Base-by-base conservation (phyloP, 1,140 invertebrate species). In the Drosophila nannoptera region DNA sequence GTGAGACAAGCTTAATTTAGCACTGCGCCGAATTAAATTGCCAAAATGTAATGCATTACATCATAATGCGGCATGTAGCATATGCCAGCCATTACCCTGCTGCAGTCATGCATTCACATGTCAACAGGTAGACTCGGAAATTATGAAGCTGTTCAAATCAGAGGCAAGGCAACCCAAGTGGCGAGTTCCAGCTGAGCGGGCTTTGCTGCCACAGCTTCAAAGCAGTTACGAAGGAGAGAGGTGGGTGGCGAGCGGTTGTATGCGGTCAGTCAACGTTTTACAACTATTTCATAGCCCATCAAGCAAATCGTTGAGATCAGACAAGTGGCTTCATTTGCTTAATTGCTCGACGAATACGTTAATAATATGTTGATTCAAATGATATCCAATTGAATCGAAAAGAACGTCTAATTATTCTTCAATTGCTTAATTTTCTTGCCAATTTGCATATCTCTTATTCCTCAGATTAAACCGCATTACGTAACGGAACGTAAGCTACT, bases 81-180 rank as follows among this genome's bases (percentile, higher is more conserved):
- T 49, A 29, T 50, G 49, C 48, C 65, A 61, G 8, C 46, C 29
- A 36, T 22, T 45, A 42, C 5, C 46, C 64, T 73, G 46, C 66
- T 45, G 36, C 72, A 75, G 65, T 42, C 58, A 60, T 68, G 74
- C 75, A 82, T 67, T 83, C 78, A 82, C 62, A 58, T 82, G 73
- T 73, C 80, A 82, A 69, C 78, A 46, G 56, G 8, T 38, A 62
- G 58, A 75, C 29, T 22, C 71, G 50, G 53, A 60, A 49, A 6
- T 48, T 69, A 42, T 69, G 33, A 40, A 58, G 49, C 58, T 46
- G 49, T 22, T 14, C 5, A n/a, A 4, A 40, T 56, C 42, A 52
- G 33, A 73, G 32, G 48, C 56, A 42, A 49, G 9, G 29, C 43
- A 56, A 56, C 29, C 14, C 7, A 5, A 9, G 12, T n/a, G 8